Base-by-base conservation (phyloP, 2,888 invertebrate genomes). In the Chrysolina oricalcia region DNA sequence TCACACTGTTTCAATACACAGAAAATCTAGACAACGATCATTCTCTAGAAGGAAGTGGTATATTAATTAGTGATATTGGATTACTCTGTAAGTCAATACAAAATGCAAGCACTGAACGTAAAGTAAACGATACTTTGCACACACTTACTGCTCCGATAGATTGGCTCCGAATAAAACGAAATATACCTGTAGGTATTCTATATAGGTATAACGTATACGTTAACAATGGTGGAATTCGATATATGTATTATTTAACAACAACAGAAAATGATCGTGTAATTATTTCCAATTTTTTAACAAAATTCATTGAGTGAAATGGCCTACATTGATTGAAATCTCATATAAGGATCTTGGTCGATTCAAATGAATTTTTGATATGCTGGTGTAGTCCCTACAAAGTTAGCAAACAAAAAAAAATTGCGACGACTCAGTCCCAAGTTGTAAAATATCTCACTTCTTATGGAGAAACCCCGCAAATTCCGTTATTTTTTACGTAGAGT, bases 101-200 rank as follows among this genome's bases (percentile, higher is more conserved):
- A 59, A 48, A 21, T 10, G 70, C 64, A 75, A 78, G 27, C 59
- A 59, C 35, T 27, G 59, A 59, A 59, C n/a, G 59, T 27, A 35
- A 59, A 59, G 59, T 59, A 35, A 59, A 59, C 17, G 59, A 59
- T 59, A 59, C 35, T 59, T 35, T 27, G 27, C 59, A 27, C 17
- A 23, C 63, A 72, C 71, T 75, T 74, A 76, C 72, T 76, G 80
- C 80, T 78, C 77, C 78, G 70, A 80, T 80, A 80, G 80, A 77
- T 78, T 77, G 74, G 68, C 43, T 74, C 43, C 66, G 76, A 78
- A 80, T 78, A 78, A 78, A 74, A 56, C 56, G 65, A 70, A 70
- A 70, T 69, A 66, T 74, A 73, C 65, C 59, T 59, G 27, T n/a
- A n/a, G 35, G 35, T 59, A 59, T 59, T 35, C 17, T n/a, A 53